Percentiles rank a stretch among this genome's conserved stretches.
Conservation (phyloP, 2,888 invertebrate species). For the Hirtodrosophila duncani region DNA sequence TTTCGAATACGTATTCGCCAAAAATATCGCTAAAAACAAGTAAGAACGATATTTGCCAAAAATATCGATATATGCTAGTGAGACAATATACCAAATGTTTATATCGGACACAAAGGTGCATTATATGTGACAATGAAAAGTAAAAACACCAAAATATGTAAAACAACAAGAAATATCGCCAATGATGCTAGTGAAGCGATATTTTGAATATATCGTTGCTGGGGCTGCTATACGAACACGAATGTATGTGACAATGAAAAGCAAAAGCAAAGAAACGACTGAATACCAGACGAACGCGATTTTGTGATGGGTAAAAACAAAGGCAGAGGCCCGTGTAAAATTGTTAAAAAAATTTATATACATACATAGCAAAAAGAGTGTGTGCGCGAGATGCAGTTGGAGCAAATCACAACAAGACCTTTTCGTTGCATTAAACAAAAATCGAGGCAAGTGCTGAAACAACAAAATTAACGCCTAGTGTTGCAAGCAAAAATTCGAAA, state of each 20-base stretch:
- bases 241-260: conserved; percentile 23
- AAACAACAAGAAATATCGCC: too few species aligned
- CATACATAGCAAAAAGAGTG: conserved; percentile 42
- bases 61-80: too few species aligned
- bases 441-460: conserved; percentile 2
- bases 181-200: neutral
- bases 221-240: conserved; percentile 43
- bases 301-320: conserved; percentile 68
- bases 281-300: conserved; percentile 24
- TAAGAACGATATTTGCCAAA: too few species aligned
- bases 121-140: too few species aligned
- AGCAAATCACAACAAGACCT: neutral
- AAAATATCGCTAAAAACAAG: too few species aligned
- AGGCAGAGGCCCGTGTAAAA: conserved; percentile 66
- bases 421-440: conserved; percentile 6
- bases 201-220: conserved; percentile 1
- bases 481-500: conserved; percentile 42
- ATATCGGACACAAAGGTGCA: too few species aligned
- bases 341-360: conserved; percentile 43
- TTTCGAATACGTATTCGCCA: too few species aligned
- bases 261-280: conserved; percentile 9
- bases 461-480: conserved; percentile 15
- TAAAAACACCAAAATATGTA: too few species aligned
- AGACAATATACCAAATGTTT: too few species aligned
- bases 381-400: neutral